These are phyloP conservation scores for Theropithecus gelada DNA, from an alignment of 2,113 vertebrate genomes.

Conservation along the genomic window DNA sequence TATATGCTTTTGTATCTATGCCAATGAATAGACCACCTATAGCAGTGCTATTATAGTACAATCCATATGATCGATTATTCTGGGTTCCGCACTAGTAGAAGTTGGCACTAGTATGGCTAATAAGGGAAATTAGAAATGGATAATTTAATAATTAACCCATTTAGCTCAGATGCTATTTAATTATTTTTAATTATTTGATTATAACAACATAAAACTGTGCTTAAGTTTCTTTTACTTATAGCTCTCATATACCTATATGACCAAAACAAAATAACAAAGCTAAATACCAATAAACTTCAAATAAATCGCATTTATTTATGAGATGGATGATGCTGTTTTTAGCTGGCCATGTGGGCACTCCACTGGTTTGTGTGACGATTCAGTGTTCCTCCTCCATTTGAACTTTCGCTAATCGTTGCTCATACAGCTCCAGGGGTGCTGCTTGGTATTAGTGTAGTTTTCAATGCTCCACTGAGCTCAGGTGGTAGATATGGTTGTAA, in stretches of 20 bases:
- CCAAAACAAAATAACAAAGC: background rate
- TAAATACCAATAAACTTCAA: background rate
- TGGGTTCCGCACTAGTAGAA: background rate
- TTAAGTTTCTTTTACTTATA: background rate
- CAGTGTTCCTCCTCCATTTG: background rate
- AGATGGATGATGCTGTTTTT: background rate
- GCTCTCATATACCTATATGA: background rate
- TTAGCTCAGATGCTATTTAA: background rate
- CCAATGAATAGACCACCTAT: background rate
- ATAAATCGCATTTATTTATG: background rate
- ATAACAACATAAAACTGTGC: background rate
- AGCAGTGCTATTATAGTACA: background rate
- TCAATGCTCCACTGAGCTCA: background rate
- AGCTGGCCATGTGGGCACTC: background rate
- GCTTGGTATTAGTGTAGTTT: background rate
- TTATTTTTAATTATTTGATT: constrained; percentile 9
- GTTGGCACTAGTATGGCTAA: background rate
- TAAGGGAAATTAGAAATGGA: background rate
- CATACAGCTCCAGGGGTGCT: background rate
- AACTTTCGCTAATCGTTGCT: background rate
- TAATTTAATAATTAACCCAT: background rate
- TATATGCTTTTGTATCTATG: background rate
- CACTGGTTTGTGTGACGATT: background rate
- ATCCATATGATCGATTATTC: background rate
- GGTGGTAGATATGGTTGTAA: background rate